Evolutionary conservation across 2,113 vertebrate genomes (phyloP).

Genomic region (Todiramphus saurophagus): DNA sequence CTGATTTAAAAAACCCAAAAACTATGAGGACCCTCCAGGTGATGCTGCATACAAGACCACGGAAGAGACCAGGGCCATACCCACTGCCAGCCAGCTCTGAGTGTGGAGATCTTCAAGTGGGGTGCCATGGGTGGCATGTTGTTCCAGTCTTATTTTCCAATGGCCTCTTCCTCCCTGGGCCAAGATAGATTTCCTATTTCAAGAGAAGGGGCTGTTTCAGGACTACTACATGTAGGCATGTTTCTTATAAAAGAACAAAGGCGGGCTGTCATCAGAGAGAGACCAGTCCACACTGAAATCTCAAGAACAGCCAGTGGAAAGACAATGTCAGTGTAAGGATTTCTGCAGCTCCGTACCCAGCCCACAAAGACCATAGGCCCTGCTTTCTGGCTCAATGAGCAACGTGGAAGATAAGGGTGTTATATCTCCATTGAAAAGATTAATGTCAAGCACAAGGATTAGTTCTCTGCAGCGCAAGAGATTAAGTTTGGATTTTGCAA

Average conservation of each 20-base stretch:
- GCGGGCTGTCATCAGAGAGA: neutral
- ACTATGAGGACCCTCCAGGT: neutral
- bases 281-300: neutral
- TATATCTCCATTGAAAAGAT: slow-evolving; percentile 48
- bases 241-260: neutral
- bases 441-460: slow-evolving; percentile 52
- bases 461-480: slow-evolving; percentile 30
- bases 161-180: neutral
- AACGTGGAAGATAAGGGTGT: slow-evolving; percentile 32
- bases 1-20: neutral
- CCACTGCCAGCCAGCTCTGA: neutral
- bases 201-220: neutral
- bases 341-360: neutral
- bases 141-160: neutral
- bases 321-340: neutral
- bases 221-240: neutral
- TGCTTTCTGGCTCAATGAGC: slow-evolving; percentile 51
- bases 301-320: neutral
- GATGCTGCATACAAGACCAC: neutral
- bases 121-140: neutral
- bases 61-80: neutral
- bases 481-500: slow-evolving; percentile 50
- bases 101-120: neutral
- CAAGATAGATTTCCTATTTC: neutral
- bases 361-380: neutral